Evolutionary conservation across 2,113 vertebrate genomes (phyloP).

Genomic region (Elgaria multicarinata): DNA sequence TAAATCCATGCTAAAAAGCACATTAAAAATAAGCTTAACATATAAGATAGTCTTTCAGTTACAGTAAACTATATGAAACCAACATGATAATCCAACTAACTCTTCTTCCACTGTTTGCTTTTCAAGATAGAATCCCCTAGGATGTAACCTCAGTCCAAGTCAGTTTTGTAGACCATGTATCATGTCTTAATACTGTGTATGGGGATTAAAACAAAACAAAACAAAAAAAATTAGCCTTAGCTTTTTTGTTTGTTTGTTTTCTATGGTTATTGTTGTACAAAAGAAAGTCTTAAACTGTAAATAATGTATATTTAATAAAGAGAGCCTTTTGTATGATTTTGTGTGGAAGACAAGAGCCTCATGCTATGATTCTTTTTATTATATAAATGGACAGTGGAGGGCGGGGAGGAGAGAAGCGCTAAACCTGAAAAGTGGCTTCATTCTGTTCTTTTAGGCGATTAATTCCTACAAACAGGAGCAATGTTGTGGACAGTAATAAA

Average conservation of each 20-base stretch:
- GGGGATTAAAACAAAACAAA: conserved; percentile 53
- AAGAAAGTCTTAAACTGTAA: conserved; percentile 85
- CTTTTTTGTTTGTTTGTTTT: conserved; percentile 81
- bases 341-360: conserved; percentile 77
- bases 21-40: background rate
- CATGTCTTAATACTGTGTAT: conserved; percentile 75
- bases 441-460: conserved; percentile 50
- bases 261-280: conserved; percentile 89
- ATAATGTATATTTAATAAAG: conserved; percentile 95
- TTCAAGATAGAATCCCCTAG: conserved; percentile 73
- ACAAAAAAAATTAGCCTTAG: conserved; percentile 77
- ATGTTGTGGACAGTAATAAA: conserved; percentile 47
- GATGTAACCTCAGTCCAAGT: conserved; percentile 75
- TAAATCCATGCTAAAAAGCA: background rate
- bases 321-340: conserved; percentile 86
- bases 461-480: conserved; percentile 33
- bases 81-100: conserved; percentile 57
- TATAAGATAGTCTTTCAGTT: conserved; percentile 65
- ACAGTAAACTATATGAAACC: conserved; percentile 64
- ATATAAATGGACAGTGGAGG: conserved; percentile 40
- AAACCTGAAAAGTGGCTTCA: conserved; percentile 9
- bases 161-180: conserved; percentile 79
- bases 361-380: conserved; percentile 68
- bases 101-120: conserved; percentile 67
- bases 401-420: conserved; percentile 25